Base-by-base conservation (phyloP, 2,888 invertebrate genomes). In the Sarcophaga rosellei region DNA sequence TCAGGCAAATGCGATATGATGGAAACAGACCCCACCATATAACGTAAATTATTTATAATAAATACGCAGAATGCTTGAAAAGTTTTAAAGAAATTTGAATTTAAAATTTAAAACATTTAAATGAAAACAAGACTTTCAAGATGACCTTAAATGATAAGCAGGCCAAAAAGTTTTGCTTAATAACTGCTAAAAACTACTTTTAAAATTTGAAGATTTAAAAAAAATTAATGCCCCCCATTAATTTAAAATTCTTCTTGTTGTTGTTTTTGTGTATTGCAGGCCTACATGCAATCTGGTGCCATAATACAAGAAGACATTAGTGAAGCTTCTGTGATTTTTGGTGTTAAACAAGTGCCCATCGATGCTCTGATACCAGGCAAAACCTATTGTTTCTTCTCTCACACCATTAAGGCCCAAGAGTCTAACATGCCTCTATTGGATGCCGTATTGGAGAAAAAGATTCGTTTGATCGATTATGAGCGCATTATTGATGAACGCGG, bases 361-460 rank as follows among this genome's bases (percentile, higher is more conserved):
- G 98, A 99, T 91, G 95, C 97, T 62, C 94, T 99, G 12, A 96
- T 99, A 86, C 98, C 99, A 0, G 96, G 99, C 91, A 99, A 99
- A 94, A 99, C 99, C 0, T 99, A 99, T 92, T 99, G 98, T 90
- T 97, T 99, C 93, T 99, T 99, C 93, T 99, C 99, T 0, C 99
- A 99, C 93, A 99, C 99, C 0, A 99, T 99, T 90, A 99, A 99
- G 93, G 99, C 99, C 0, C 99, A 99, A 93, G 98, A 99, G 91
- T 96, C 96, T 62, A 99, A 99, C 92, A 99, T 99, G 99, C 96
- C 98, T 0, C 95, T 99, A 89, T 93, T 99, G 88, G 99, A 99
- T 93, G 98, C 99, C 5, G 96, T 99, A 88, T 93, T 99, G 77
- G 98, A 99, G 91, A 99, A 98, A 92, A 98, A 99, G 90, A 99